Conservation (phyloP, 2,797 vertebrate species). For the Staurois parvus region DNA sequence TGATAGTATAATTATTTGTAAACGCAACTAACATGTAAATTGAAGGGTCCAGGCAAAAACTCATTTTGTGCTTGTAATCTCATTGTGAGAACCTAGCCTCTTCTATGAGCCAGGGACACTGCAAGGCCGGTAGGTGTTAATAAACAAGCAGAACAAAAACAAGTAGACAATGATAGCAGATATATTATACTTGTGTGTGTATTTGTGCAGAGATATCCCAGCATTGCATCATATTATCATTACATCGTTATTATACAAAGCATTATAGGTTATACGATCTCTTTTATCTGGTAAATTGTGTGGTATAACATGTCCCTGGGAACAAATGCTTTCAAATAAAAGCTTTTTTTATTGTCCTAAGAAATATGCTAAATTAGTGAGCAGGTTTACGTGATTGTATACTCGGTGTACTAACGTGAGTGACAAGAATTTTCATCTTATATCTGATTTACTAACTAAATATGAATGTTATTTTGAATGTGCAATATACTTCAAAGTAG, state of each 20-base stretch:
- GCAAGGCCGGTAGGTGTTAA: constrained; percentile 36
- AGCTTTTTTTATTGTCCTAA: background rate
- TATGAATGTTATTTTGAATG: background rate
- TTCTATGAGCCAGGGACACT: constrained; percentile 28
- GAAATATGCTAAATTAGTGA: constrained; percentile 4
- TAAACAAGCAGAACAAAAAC: constrained; percentile 45
- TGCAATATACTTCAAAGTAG: background rate
- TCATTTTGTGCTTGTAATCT: constrained; percentile 40
- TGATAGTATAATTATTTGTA: constrained; percentile 56
- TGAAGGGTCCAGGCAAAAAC: constrained; percentile 35
- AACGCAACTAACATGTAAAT: constrained; percentile 46
- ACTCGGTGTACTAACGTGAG: background rate
- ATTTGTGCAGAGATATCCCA: constrained; percentile 44
- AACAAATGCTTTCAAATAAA: constrained; percentile 42
- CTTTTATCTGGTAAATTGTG: constrained; percentile 56
- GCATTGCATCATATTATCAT: constrained; percentile 61
- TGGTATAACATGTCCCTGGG: constrained; percentile 57
- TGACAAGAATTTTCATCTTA: background rate
- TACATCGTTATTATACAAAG: constrained; percentile 51
- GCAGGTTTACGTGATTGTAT: background rate
- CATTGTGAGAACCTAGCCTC: constrained; percentile 30
- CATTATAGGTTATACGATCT: constrained; percentile 57
- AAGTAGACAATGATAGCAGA: constrained; percentile 56
- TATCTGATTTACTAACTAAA: background rate
- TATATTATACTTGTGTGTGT: constrained; percentile 43